These are phyloP conservation scores for Anthopleura xanthogrammica DNA, from an alignment of 92 coral and sea anemone species.

Conservation along the genomic window DNA sequence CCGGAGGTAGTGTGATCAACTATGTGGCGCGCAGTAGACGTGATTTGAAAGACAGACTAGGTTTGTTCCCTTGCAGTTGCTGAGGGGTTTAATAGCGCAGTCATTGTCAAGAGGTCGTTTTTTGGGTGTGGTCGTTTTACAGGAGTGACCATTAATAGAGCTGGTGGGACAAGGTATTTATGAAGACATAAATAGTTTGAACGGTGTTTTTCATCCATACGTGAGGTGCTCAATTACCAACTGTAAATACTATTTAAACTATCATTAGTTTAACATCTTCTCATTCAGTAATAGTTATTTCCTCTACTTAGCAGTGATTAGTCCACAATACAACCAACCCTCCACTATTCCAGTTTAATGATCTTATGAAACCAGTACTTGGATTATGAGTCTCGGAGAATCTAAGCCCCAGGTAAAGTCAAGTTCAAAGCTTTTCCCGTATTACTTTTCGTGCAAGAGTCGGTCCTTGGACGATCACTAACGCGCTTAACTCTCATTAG, in stretches of 20 bases:
- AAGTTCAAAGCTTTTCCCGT: neutral
- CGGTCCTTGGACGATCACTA: neutral
- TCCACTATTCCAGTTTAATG: neutral
- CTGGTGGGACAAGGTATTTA: neutral
- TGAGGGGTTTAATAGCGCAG: too few species aligned
- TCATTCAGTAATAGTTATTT: neutral
- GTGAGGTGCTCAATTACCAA: neutral
- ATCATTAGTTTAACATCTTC: neutral
- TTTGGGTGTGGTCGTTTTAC: too few species aligned
- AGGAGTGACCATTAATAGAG: too few species aligned
- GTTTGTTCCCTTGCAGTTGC: too few species aligned
- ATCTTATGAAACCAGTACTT: neutral
- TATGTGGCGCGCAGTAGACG: too few species aligned
- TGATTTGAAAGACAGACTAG: too few species aligned
- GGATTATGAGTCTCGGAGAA: neutral
- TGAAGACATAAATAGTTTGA: neutral
- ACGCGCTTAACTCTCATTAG: constrained; percentile 1
- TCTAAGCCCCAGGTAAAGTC: neutral
- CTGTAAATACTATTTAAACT: neutral
- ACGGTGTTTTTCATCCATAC: neutral
- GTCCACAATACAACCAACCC: neutral
- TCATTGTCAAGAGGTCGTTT: too few species aligned
- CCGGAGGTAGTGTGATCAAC: too few species aligned
- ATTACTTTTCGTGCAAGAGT: neutral
- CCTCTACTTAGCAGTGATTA: neutral